Base-by-base conservation (phyloP, 2,888 invertebrate genomes). In the Stenchaetothrips biformis region DNA sequence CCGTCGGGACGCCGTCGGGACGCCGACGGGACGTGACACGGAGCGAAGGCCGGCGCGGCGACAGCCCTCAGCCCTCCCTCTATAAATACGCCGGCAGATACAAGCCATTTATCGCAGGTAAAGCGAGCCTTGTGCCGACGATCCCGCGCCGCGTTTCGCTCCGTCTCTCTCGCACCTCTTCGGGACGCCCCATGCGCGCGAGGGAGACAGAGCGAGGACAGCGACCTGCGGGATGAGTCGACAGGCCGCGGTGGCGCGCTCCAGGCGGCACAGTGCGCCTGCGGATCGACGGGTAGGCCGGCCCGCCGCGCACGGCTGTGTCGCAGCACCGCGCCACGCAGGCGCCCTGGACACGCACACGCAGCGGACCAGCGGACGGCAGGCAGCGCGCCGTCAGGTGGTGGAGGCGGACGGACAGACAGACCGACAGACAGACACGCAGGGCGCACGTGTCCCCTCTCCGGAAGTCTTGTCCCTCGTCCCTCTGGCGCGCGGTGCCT, bases 31-130 rank as follows among this genome's bases (percentile, higher is more conserved):
- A 59, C 13, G 18, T 37, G 37, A 37, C 37, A 37, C 13, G 53
- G 53, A 59, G 59, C 59, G 13, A 16, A 59, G 18, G 18, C 59
- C 37, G 53, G 53, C 16, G 59, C 59, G 13, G 18, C 16, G 18
- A 59, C 59, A 18, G 59, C 59, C 59, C 59, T 37, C 37, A 1
- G 37, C 37, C 59, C 59, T 21, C 67, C 67, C 67, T 7, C 67
- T 74, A 74, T 74, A 74, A 74, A 74, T 74, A 37, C 37, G 25
- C 67, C 67, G 18, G 67, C 67, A 8, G 67, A 74, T 74, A 74
- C 67, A 74, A 74, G 21, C 25, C 67, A 74, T 74, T 74, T 74
- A 74, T 74, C 67, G 67, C 67, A 74, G 25, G 67, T 74, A 25
- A 74, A 74, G 67, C 67, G 67, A 53, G 53, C 53, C 37, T 37